Evolutionary conservation across 2,888 invertebrate species (phyloP).

Genomic region (Malthinus seriepunctatus): DNA sequence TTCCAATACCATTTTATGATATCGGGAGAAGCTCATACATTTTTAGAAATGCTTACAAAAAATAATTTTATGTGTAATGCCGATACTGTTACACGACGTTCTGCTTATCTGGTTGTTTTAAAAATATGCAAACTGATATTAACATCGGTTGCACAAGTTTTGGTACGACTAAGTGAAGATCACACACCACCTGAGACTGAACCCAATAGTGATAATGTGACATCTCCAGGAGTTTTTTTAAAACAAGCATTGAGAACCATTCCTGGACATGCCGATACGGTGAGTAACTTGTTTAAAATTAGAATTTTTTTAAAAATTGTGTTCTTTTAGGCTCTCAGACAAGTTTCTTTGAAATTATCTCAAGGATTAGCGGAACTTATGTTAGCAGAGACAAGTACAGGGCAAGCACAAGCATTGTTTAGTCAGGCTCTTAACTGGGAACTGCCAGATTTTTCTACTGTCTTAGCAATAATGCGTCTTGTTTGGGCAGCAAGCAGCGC

Average conservation of each 20-base stretch:
- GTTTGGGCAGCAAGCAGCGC: constrained; percentile 81
- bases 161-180: constrained; percentile 59
- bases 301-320: not conserved
- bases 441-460: constrained; percentile 72
- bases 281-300: constrained; percentile 46
- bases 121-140: constrained; percentile 87
- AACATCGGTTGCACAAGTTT: constrained; percentile 82
- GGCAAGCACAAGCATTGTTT: constrained; percentile 51
- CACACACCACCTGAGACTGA: constrained; percentile 51
- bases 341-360: constrained; percentile 81
- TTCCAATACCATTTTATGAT: constrained; percentile 72
- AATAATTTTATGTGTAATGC: constrained; percentile 81
- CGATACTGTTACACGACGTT: constrained; percentile 68
- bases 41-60: constrained; percentile 81
- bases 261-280: constrained; percentile 84
- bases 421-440: constrained; percentile 70
- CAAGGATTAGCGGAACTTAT: constrained; percentile 73
- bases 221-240: constrained; percentile 59
- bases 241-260: constrained; percentile 84
- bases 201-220: constrained; percentile 46
- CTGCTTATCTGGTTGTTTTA: constrained; percentile 85
- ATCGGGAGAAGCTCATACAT: constrained; percentile 67
- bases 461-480: constrained; percentile 74
- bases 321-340: constrained; percentile 61
- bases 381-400: constrained; percentile 48